Conservation (phyloP, 1,140 invertebrate genomes). For the Chironomus striatipennis region DNA sequence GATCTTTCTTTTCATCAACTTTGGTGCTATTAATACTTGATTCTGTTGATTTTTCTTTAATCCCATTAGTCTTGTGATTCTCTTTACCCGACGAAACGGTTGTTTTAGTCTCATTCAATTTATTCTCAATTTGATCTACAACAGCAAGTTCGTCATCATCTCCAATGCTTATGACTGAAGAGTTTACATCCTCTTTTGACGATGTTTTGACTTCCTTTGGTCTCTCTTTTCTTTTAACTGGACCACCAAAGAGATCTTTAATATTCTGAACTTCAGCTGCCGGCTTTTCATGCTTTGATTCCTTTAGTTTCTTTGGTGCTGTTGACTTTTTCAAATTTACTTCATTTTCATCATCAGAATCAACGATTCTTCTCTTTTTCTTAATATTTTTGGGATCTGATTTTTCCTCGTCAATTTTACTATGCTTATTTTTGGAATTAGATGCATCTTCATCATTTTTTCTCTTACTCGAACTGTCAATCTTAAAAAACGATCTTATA, state of each 20-base stretch:
- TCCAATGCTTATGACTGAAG: conserved; percentile 26
- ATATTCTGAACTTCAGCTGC: too few species aligned
- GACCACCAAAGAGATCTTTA: too few species aligned
- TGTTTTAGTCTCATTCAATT: conserved; percentile 21
- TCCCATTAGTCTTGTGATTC: too few species aligned
- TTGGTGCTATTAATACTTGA: conserved; percentile 33
- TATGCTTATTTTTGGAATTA: background rate
- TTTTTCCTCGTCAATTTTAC: background rate
- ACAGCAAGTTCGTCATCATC: conserved; percentile 38
- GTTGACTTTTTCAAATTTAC: too few species aligned
- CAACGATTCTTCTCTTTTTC: too few species aligned
- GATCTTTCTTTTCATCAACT: conserved; percentile 26
- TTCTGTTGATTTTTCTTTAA: too few species aligned
- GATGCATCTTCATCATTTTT: background rate
- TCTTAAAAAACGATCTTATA: conserved; percentile 43
- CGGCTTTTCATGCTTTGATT: too few species aligned
- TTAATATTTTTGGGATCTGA: too few species aligned
- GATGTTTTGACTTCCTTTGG: background rate
- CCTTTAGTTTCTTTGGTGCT: too few species aligned
- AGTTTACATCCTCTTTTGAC: conserved; percentile 28
- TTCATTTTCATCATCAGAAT: too few species aligned
- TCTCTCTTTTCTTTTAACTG: too few species aligned
- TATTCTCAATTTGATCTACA: conserved; percentile 40
- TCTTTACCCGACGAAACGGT: too few species aligned
- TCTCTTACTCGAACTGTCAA: conserved; percentile 32